Conservation (phyloP, 2,888 invertebrate species). For the Mesoligia furuncula region DNA sequence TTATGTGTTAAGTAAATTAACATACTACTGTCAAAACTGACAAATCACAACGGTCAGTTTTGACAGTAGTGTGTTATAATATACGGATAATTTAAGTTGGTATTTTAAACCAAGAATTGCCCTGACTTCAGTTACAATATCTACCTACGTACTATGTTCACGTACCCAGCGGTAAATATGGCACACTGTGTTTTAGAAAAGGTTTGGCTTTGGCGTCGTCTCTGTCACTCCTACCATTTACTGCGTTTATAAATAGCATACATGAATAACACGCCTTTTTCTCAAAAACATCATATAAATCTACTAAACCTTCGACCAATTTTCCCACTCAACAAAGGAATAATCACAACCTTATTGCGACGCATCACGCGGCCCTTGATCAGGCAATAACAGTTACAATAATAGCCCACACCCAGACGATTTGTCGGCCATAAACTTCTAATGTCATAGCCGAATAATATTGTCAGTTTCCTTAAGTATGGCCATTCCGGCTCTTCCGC, state of each 20-base stretch:
- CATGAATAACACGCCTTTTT: background rate
- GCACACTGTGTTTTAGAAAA: no score
- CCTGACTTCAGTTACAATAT: no score
- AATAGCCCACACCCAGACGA: conserved; percentile 35
- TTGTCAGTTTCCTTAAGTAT: conserved; percentile 40
- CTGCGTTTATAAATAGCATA: background rate
- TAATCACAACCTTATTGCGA: background rate
- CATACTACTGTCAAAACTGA: no score
- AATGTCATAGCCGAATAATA: conserved; percentile 25
- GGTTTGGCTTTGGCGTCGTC: no score
- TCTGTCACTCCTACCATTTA: background rate
- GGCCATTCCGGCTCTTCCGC: conserved; percentile 7
- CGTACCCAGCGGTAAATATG: no score
- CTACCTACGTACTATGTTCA: no score
- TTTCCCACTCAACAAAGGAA: background rate
- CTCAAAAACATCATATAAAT: background rate
- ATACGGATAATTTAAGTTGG: no score
- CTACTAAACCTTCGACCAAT: background rate
- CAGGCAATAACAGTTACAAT: conserved; percentile 20
- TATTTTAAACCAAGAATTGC: no score
- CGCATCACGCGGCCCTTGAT: background rate
- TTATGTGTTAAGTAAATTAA: no score
- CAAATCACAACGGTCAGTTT: no score
- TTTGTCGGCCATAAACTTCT: conserved; percentile 39
- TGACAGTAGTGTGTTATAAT: no score